Evolutionary conservation across 2,113 vertebrate genomes (phyloP), one percentile per base, ranked within the genome.

Genomic region (Blennius ocellaris): DNA sequence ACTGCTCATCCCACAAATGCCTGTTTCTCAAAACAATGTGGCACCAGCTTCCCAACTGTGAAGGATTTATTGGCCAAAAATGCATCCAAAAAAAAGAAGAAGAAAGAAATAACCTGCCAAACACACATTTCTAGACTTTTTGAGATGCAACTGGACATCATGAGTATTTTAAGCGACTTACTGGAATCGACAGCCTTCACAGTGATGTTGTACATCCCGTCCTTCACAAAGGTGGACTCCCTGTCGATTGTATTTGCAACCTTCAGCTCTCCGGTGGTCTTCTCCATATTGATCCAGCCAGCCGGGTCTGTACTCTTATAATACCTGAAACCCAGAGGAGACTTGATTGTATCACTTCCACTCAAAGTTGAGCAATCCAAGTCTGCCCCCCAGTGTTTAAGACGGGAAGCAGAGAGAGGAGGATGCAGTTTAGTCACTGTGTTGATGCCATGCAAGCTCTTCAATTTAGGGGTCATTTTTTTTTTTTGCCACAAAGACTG

Each of bases 191-290:
- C 82, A 15, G 90, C 93, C 60, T 68, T 90, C 68, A 94, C 17
- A 6, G 78, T 90, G 57, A 94, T 54, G 79, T 88, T 93, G 88
- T 94, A 94, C 21, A 76, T 6, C 39, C 94, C 92, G 48, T 92
- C 65, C 39, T 85, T 83, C 55, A 96, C 93, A 49, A 93, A 93
- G 12, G 63, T 50, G 1, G 94, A 88, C 74, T 98, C 97, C 86
- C 95, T 93, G 73, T 97, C 96, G 45, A 97, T 87, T 0, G 91
- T 72, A 90, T 92, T 95, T 8, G 90, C 7, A 6, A 95, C 96
- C 72, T 7, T 95, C 90, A 98, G 88, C 74, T 95, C 77, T 16
- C 96, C 96, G 0, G 86, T 89, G 30, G 8, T 68, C 77, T 76
- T 90, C 47, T 94, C 84, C n/a, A 97, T 89, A 56, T 51, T 90